These are phyloP conservation scores for Leptocoma aspasia DNA, from an alignment of 2,113 vertebrate genomes.

Conservation along the genomic window DNA sequence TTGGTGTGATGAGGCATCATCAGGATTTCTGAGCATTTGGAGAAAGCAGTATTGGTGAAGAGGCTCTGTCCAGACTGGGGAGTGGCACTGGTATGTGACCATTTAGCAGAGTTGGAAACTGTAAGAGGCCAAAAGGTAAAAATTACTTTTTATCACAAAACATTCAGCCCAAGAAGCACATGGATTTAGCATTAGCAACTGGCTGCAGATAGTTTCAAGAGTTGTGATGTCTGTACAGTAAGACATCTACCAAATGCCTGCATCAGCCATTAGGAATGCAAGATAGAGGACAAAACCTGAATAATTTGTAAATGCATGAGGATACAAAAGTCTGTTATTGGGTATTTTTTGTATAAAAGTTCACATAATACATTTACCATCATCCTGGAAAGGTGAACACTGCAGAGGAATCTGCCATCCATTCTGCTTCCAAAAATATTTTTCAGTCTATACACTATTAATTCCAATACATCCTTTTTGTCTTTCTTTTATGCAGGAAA, in stretches of 20 bases:
- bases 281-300: background rate
- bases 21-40: conserved; percentile 88
- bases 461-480: background rate
- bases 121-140: conserved; percentile 61
- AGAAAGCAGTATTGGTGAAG: conserved; percentile 88
- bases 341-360: background rate
- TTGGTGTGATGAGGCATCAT: conserved; percentile 65
- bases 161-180: background rate
- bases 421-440: background rate
- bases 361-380: background rate
- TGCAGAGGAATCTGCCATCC: background rate
- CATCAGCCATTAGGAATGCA: background rate
- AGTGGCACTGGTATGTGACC: conserved; percentile 89
- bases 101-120: conserved; percentile 94
- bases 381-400: background rate
- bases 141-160: background rate
- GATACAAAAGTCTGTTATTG: background rate
- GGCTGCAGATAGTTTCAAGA: background rate
- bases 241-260: background rate
- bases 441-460: background rate
- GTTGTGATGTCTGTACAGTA: background rate
- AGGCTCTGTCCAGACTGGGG: conserved; percentile 87
- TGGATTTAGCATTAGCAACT: background rate
- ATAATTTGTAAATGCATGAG: rapidly evolving
- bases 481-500: background rate